These are phyloP conservation scores for Buceros bicornis DNA, from an alignment of 2,797 vertebrate genomes.

Conservation along the genomic window DNA sequence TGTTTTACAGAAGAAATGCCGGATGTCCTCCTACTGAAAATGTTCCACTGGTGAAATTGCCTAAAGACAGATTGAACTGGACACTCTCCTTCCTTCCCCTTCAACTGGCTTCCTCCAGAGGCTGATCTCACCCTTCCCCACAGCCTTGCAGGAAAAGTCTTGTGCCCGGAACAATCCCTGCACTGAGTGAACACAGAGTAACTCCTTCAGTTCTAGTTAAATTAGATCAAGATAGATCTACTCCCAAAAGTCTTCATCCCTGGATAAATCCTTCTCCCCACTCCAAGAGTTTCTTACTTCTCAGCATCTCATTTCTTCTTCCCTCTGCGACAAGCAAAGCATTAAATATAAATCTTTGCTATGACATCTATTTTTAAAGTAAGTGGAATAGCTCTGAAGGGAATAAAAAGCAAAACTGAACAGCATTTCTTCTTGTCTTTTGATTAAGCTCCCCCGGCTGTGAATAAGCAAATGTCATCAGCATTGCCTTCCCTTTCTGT, in stretches of 20 bases:
- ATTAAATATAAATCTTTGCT: constrained; percentile 40
- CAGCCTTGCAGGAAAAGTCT: background rate
- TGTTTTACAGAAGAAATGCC: background rate
- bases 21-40: background rate
- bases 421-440: constrained; percentile 9
- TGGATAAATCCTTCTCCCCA: background rate
- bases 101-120: background rate
- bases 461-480: background rate
- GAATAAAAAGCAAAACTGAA: constrained; percentile 16
- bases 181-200: background rate
- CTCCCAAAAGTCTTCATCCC: background rate
- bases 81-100: background rate
- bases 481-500: background rate
- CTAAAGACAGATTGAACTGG: background rate
- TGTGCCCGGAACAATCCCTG: rapidly evolving
- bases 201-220: background rate
- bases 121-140: background rate
- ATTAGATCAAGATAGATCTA: background rate
- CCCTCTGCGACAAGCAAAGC: background rate
- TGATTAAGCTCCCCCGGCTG: background rate
- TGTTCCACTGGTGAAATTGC: background rate
- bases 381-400: background rate
- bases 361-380: constrained; percentile 37
- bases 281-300: background rate
- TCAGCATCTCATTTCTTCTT: constrained; percentile 1